phyloP scores from a whole-genome alignment of 2,888 invertebrate species.

The Apantesis nais region DNA sequence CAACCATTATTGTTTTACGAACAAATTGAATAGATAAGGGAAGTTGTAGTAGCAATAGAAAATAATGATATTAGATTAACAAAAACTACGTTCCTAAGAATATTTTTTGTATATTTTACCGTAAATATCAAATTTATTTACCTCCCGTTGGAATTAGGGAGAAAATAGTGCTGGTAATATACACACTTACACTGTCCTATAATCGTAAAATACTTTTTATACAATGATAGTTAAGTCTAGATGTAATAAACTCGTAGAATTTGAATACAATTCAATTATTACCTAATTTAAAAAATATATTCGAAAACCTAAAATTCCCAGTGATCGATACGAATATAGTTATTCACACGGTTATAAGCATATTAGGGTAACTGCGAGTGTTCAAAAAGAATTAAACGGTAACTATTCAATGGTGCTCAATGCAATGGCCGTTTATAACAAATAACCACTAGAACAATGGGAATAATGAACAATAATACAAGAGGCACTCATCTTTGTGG shows the following conservation, averaged over 20 bases:
- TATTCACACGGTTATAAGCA: conserved; percentile 47
- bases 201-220: too few species aligned
- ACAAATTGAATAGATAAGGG: neutral
- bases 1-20: neutral
- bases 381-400: conserved; percentile 62
- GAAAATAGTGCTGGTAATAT: too few species aligned
- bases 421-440: conserved; percentile 62
- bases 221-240: too few species aligned
- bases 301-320: neutral
- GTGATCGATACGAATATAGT: conserved; percentile 9
- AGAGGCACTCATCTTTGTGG: conserved; percentile 72
- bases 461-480: conserved; percentile 69
- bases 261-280: neutral
- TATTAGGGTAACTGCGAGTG: conserved; percentile 34
- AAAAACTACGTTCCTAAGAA: too few species aligned
- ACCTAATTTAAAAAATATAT: neutral
- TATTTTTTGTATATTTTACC: too few species aligned
- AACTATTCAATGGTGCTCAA: conserved; percentile 61
- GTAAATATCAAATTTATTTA: too few species aligned
- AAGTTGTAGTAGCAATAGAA: neutral
- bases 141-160: too few species aligned
- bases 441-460: conserved; percentile 71
- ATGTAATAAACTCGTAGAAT: too few species aligned
- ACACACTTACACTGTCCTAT: too few species aligned
- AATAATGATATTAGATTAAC: too few species aligned